Evolutionary conservation across 2,888 invertebrate species (phyloP), one percentile per base, ranked within the genome.

Genomic region (Andrena bicolor): DNA sequence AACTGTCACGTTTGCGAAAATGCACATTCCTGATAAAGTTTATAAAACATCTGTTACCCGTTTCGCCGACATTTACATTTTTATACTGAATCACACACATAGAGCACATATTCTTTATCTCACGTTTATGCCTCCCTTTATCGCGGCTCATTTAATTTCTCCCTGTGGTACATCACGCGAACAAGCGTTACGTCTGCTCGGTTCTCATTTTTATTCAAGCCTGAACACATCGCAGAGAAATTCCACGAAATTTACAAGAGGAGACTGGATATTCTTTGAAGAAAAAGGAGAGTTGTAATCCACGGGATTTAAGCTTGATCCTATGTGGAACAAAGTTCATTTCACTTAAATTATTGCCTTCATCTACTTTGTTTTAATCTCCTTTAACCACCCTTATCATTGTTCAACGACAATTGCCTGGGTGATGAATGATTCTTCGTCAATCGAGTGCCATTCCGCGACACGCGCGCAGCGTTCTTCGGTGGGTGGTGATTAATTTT

Each of bases 131-230:
- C 63, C 56, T 63, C 10, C 23, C 23, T 70, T 76, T 71, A 64
- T 63, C 71, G 71, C 26, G 10, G 56, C 71, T 71, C 76, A 56
- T 76, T 64, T 71, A 48, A 70, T 56, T 48, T 64, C 20, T 26
- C n/a, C 16, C 70, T 35, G 23, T 30, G 63, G 63, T 51, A 26
- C 58, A 32, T 26, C 48, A 30, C 20, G 58, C 48, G 23, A 48
- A 58, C 48, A 35, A 61, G n/a, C 69, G 28, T 51, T 61, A 58
- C 20, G 60, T 75, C 20, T 68, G 30, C 51, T 49, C 8, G 20
- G 51, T 30, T 64, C 60, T 41, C 48, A 61, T 76, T 64, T 71
- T 71, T 64, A 71, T 64, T 76, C 76, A 30, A 10, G 23, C n/a
- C n/a, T 61, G 76, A 53, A 30, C 51, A 26, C 32, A 32, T 48